phyloP scores from a whole-genome alignment of 2,888 invertebrate genomes.

The Eupsilia transversa region DNA sequence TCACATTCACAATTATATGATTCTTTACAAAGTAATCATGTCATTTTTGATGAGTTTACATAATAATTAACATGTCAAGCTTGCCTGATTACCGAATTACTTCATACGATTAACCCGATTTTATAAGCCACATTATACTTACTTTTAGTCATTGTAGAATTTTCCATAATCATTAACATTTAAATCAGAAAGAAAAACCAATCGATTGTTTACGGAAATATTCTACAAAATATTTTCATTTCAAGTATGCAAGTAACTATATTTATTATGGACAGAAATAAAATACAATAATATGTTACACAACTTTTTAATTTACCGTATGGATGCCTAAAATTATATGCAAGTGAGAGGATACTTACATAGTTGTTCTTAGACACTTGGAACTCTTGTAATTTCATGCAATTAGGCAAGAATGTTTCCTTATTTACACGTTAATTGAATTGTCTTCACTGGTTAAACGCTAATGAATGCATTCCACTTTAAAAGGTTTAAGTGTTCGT shows the following conservation, averaged over 20 bases:
- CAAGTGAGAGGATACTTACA: background rate
- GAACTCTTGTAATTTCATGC: conserved; percentile 45
- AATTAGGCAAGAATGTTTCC: conserved; percentile 57
- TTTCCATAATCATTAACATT: conserved; percentile 9
- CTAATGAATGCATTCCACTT: conserved; percentile 45
- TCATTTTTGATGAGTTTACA: no score
- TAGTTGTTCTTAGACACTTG: conserved; percentile 2
- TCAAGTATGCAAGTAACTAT: background rate
- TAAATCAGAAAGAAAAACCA: conserved; percentile 5
- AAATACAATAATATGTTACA: background rate
- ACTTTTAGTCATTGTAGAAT: background rate
- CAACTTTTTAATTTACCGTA: background rate
- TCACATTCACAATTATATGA: no score
- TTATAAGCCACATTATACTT: conserved; percentile 3
- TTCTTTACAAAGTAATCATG: no score
- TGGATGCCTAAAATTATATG: background rate
- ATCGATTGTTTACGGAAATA: conserved; percentile 12
- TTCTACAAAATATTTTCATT: background rate
- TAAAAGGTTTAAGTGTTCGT: conserved; percentile 49
- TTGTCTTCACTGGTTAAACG: conserved; percentile 48
- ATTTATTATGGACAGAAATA: background rate
- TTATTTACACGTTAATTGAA: conserved; percentile 58
- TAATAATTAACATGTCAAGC: no score
- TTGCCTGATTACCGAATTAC: background rate
- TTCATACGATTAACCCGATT: conserved; percentile 6